phyloP scores from a whole-genome alignment of 2,888 invertebrate species.

The Leptopilina drosophilae region DNA sequence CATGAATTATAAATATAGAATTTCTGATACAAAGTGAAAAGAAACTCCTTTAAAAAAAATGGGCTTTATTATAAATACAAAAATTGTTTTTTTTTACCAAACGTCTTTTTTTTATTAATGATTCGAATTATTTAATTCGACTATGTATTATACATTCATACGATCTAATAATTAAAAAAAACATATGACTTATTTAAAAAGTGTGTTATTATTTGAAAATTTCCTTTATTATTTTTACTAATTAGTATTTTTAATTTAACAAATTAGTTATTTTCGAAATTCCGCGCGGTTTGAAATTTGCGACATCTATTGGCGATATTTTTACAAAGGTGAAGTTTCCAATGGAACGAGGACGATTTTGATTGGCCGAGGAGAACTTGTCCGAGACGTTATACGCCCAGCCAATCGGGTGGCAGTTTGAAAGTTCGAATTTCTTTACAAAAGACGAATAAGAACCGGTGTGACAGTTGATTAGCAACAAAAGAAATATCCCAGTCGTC shows the following conservation, averaged over 20 bases:
- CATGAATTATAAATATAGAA: slow-evolving; percentile 3
- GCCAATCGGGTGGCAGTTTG: background rate
- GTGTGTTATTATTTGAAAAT: background rate
- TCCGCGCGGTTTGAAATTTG: background rate
- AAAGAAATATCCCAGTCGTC: background rate
- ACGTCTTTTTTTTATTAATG: slow-evolving; percentile 58
- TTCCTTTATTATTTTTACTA: too few relatives aligned
- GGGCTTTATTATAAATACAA: slow-evolving; percentile 53
- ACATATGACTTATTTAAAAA: slow-evolving; percentile 61
- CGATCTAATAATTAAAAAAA: slow-evolving; percentile 65
- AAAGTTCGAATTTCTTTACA: background rate
- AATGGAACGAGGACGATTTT: background rate
- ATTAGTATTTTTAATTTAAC: too few relatives aligned
- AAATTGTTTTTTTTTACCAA: slow-evolving; percentile 56
- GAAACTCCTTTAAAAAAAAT: slow-evolving; percentile 53
- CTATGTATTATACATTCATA: slow-evolving; percentile 68
- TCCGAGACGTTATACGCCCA: background rate
- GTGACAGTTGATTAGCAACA: background rate
- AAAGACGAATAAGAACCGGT: background rate
- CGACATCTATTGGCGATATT: background rate
- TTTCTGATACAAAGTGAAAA: slow-evolving; percentile 51
- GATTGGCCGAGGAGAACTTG: background rate
- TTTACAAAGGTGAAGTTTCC: too few relatives aligned
- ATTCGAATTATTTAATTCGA: slow-evolving; percentile 58
- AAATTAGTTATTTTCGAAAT: background rate